A percentile compares a stretch with the other conserved stretches of the same genome.
Conservation (phyloP, 2,888 invertebrate species). For the Eudemis profundana region DNA sequence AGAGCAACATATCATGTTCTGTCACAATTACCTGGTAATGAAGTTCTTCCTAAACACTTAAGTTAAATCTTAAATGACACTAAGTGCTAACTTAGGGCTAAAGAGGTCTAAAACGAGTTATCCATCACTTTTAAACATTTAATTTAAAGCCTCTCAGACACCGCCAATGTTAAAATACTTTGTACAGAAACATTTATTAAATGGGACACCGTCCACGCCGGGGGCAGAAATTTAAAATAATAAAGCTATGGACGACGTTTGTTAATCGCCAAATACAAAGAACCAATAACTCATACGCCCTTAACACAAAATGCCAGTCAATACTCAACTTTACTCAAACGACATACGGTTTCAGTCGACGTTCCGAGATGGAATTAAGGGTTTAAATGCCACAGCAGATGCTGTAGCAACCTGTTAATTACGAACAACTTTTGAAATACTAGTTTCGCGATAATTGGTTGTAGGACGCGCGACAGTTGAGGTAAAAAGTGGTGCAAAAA, state of each 20-base stretch:
- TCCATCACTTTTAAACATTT: constrained; percentile 34
- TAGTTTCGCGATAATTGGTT: constrained; percentile 73
- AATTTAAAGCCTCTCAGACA: constrained; percentile 23
- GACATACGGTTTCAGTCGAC: constrained; percentile 35
- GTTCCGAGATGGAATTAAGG: constrained; percentile 33
- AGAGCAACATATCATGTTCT: too few relatives aligned
- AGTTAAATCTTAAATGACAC: constrained; percentile 28
- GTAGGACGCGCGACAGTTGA: constrained; percentile 68
- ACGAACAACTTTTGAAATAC: constrained; percentile 70
- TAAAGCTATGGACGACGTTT: constrained; percentile 62
- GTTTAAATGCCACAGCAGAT: constrained; percentile 61
- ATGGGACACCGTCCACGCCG: constrained; percentile 46
- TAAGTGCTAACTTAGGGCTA: constrained; percentile 20
- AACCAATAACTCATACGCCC: constrained; percentile 45
- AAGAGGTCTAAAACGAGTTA: constrained; percentile 30
- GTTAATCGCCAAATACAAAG: constrained; percentile 65
- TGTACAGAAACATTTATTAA: constrained; percentile 42
- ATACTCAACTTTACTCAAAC: constrained; percentile 45
- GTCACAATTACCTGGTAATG: not conserved
- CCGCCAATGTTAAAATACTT: constrained; percentile 35
- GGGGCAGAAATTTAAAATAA: constrained; percentile 56
- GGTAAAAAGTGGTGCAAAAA: constrained; percentile 65
- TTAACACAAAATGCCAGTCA: constrained; percentile 21
- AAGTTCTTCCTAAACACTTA: constrained; percentile 2
- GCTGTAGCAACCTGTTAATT: constrained; percentile 73